phyloP scores from a whole-genome alignment of 2,797 vertebrate genomes.

The Sitta carolinensis region DNA sequence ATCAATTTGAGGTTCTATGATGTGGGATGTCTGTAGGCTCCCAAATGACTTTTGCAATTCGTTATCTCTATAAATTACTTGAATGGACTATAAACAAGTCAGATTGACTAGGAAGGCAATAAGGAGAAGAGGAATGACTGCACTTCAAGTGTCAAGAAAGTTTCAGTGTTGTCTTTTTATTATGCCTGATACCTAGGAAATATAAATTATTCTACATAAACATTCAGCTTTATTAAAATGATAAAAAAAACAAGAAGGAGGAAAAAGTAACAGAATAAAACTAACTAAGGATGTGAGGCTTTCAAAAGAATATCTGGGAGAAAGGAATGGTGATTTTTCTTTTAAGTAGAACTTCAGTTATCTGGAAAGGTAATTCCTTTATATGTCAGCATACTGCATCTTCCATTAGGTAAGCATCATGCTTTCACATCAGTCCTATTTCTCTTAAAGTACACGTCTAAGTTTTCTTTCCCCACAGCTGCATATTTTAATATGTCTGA shows the following conservation, averaged over 20 bases:
- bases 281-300: constrained; percentile 37
- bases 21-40: constrained; percentile 18
- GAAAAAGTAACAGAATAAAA: constrained; percentile 54
- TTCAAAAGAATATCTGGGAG: neutral
- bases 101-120: constrained; percentile 45
- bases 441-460: neutral
- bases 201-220: constrained; percentile 67
- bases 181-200: constrained; percentile 50
- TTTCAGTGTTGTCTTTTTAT: constrained; percentile 64
- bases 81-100: constrained; percentile 50
- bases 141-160: constrained; percentile 13
- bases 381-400: neutral
- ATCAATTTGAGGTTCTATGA: neutral
- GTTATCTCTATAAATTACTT: constrained; percentile 64
- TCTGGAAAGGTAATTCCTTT: neutral
- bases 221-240: constrained; percentile 34
- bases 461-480: neutral
- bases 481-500: neutral
- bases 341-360: neutral
- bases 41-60: constrained; percentile 31
- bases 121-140: constrained; percentile 60
- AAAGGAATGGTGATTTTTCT: constrained; percentile 26
- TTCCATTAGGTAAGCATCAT: neutral
- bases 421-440: neutral
- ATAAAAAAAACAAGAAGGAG: constrained; percentile 34